Conservation (phyloP, 2,888 invertebrate species). For the Drosophila setosimentum region DNA sequence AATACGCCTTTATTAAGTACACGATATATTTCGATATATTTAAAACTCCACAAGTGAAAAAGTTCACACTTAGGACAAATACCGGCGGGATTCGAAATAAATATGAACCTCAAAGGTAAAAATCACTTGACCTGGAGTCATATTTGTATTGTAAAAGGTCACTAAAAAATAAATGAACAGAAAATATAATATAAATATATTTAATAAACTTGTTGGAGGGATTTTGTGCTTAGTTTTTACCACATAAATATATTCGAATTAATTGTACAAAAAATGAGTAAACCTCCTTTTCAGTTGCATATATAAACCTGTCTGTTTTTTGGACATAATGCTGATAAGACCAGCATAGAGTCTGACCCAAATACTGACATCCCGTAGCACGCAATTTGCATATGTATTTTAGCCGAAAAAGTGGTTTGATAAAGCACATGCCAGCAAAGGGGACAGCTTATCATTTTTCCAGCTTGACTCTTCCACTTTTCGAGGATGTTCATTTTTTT, state of each 20-base stretch:
- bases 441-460: constrained; percentile 53
- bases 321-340: constrained; percentile 4
- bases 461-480: constrained; percentile 38
- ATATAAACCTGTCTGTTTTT: not conserved
- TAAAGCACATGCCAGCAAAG: constrained; percentile 39
- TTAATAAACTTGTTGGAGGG: not conserved
- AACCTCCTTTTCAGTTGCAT: not conserved
- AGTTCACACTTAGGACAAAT: not conserved
- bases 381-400: constrained; percentile 55
- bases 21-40: not conserved
- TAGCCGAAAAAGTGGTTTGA: constrained; percentile 30
- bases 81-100: not conserved
- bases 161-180: not conserved
- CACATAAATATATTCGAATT: not conserved
- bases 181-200: not conserved
- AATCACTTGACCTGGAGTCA: not conserved
- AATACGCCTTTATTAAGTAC: not conserved
- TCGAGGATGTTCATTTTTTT: constrained; percentile 51
- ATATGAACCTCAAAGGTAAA: not conserved
- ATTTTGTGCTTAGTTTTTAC: not conserved
- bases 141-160: not conserved
- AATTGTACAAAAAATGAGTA: not conserved
- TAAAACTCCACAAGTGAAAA: not conserved
- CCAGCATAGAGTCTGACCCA: constrained; percentile 30
- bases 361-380: constrained; percentile 29